These are phyloP conservation scores for Troides oblongomaculatus DNA, from an alignment of 2,888 invertebrate species.

Conservation along the genomic window DNA sequence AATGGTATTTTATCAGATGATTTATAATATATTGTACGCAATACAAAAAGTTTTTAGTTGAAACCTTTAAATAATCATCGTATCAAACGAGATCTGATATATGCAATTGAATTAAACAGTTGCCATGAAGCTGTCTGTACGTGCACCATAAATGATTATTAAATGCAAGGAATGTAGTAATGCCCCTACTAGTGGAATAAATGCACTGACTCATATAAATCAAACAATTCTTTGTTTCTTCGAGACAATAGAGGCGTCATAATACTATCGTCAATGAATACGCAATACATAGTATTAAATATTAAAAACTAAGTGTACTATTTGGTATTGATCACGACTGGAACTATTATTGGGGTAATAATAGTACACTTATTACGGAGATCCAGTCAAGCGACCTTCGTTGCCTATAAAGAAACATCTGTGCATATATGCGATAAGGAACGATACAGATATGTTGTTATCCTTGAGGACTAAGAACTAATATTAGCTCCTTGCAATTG, in stretches of 20 bases:
- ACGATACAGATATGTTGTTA: too few species aligned
- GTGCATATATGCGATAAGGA: background rate
- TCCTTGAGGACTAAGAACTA: too few species aligned
- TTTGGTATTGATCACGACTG: background rate
- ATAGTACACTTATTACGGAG: background rate
- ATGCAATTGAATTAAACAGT: background rate
- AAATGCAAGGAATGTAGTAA: background rate
- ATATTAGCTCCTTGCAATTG: too few species aligned
- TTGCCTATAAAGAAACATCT: background rate
- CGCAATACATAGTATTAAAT: background rate
- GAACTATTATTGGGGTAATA: background rate
- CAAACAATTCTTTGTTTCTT: slow-evolving; percentile 8
- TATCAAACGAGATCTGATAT: background rate
- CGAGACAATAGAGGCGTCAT: background rate
- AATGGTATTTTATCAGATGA: too few species aligned
- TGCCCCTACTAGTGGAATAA: background rate
- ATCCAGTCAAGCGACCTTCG: background rate
- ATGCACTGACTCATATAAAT: slow-evolving; percentile 12
- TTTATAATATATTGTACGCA: too few species aligned
- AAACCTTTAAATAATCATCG: too few species aligned
- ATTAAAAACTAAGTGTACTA: background rate
- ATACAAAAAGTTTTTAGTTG: too few species aligned
- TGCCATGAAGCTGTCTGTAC: background rate
- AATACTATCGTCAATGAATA: background rate
- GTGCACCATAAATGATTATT: background rate